Percentiles rank a stretch among this genome's conserved stretches.
Evolutionary conservation across 1,140 invertebrate species (phyloP).

Genomic region (Bombus superbus): DNA sequence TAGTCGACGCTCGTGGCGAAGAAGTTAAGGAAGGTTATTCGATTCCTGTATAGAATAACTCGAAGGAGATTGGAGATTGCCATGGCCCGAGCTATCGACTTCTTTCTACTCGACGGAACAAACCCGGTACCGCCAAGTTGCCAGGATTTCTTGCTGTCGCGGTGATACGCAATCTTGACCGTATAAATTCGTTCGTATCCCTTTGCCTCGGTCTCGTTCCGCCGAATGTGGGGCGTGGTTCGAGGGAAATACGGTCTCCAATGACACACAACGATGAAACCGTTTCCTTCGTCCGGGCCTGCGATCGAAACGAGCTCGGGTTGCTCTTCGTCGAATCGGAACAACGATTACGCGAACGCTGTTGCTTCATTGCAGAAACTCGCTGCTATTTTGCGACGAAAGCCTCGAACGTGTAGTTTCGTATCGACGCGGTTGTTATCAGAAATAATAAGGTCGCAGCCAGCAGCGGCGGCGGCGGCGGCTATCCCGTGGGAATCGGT

Average conservation of each 20-base stretch:
- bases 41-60: not conserved
- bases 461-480: not conserved
- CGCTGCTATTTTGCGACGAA: conserved; percentile 25
- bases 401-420: conserved; percentile 22
- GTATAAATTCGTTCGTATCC: conserved; percentile 38
- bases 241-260: not conserved
- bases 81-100: not conserved
- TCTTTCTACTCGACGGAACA: not conserved
- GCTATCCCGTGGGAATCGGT: conserved; percentile 47
- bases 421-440: conserved; percentile 52
- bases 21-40: not conserved
- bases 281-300: not conserved
- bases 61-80: not conserved
- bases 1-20: not conserved
- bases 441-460: conserved; percentile 57
- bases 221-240: not conserved
- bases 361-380: not conserved
- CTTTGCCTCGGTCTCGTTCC: not conserved
- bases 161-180: conserved; percentile 32
- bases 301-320: not conserved
- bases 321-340: not conserved
- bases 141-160: conserved; percentile 6
- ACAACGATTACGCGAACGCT: not conserved
- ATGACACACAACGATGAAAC: not conserved
- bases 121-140: not conserved